Base-by-base conservation (phyloP, 1,140 invertebrate species). In the Pomacea maculata region DNA sequence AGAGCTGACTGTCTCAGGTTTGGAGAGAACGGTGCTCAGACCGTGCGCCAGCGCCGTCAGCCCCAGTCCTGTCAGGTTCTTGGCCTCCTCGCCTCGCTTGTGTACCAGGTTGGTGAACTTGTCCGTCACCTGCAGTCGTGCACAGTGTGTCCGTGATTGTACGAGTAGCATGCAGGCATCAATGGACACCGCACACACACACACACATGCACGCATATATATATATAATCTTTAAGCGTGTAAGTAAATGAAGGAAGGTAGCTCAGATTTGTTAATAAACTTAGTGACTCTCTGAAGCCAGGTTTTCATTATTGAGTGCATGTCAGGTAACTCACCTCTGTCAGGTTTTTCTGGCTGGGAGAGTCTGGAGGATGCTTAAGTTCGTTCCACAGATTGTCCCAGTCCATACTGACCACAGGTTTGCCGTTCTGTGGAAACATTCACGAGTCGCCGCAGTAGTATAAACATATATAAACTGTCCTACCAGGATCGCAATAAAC, bases 351-450 rank as follows among this genome's bases (percentile, higher is more conserved):
- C 34, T 74, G 45, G 11, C 4, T n/a, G 21, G 25, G 9, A 19
- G 34, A 25, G 21, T 21, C n/a, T 34, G 45, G 7, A 21, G 76
- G 76, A 6, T 67, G 6, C 10, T 78, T 67, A 19, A 78, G 8
- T 3, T 68, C 63, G 52, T 78, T 21, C 76, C 76, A 78, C 64
- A 78, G 29, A 12, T 67, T 67, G 1, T 25, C 17, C 76, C 76
- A 78, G 76, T 45, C 34, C n/a, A 52, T 25, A 9, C 7, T 71
- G 45, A 71, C 68, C 25, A 71, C 68, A n/a, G 6, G 11, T 2
- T 71, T 45, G 2, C 34, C 6, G 34, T 45, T 45, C 34, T 45
- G 34, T 45, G 34, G 34, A 45, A 45, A 45, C 34, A 45, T 45
- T 45, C 34, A 45, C 34, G 34, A 45, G 34, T 45, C 34, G 34